Conservation (phyloP, 1,140 invertebrate genomes). For the Orussus abietinus region DNA sequence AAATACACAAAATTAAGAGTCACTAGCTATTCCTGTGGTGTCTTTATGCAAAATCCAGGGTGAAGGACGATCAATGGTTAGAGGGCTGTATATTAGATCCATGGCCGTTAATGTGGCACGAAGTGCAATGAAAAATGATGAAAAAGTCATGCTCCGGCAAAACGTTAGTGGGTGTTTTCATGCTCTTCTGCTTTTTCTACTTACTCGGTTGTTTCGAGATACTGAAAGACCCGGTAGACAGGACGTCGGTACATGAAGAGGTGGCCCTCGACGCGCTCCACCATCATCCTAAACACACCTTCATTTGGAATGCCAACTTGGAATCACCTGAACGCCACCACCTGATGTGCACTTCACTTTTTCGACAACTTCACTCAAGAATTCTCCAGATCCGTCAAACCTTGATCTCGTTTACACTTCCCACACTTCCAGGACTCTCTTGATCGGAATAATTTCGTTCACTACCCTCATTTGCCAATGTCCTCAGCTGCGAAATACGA, state of each 20-base stretch:
- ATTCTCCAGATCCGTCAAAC: not conserved
- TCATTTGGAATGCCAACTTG: conserved; percentile 43
- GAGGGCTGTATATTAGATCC: no score
- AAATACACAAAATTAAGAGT: no score
- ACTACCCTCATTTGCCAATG: not conserved
- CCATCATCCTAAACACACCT: conserved; percentile 54
- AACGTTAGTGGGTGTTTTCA: no score
- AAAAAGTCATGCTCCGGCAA: no score
- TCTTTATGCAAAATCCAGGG: no score
- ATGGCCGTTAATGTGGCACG: no score
- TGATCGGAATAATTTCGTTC: conserved; percentile 3
- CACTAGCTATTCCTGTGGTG: no score
- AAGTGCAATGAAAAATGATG: no score
- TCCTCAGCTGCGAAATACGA: conserved; percentile 3
- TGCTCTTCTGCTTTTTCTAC: no score
- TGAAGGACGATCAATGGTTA: no score
- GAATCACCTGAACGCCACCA: not conserved
- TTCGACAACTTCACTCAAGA: not conserved
- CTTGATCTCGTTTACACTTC: not conserved
- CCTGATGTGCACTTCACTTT: conserved; percentile 6
- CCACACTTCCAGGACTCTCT: not conserved
- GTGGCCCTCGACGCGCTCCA: conserved; percentile 66
- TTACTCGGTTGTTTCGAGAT: conserved; percentile 63
- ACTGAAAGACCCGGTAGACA: conserved; percentile 72
- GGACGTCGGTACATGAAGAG: conserved; percentile 70